Percentiles rank a stretch among this genome's conserved stretches.
Evolutionary conservation across 1,140 invertebrate genomes (phyloP).

Genomic region (Tribolium castaneum): DNA sequence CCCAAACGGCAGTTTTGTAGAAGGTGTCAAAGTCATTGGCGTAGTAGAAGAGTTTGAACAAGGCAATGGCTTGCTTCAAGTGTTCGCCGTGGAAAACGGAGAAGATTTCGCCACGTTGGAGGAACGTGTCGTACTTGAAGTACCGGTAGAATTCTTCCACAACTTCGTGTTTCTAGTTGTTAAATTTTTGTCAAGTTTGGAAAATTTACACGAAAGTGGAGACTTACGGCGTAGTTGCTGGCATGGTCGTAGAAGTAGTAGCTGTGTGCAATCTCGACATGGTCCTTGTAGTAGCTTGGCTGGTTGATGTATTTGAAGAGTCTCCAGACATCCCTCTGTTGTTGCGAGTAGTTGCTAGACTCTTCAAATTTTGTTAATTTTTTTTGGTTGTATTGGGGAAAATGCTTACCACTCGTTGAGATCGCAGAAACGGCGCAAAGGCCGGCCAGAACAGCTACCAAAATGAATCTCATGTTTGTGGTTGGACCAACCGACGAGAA

Average conservation of each 20-base stretch:
- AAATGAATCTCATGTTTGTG: slow-evolving; percentile 26
- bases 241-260: slow-evolving; percentile 65
- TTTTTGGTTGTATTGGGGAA: background rate
- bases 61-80: slow-evolving; percentile 67
- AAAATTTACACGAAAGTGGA: no score
- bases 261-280: slow-evolving; percentile 66
- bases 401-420: background rate
- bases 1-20: slow-evolving; percentile 74
- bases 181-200: no score
- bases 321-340: slow-evolving; percentile 70
- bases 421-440: slow-evolving; percentile 25
- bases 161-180: slow-evolving; percentile 55
- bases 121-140: slow-evolving; percentile 62
- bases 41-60: slow-evolving; percentile 72
- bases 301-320: slow-evolving; percentile 71
- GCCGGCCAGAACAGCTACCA: slow-evolving; percentile 12
- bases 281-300: slow-evolving; percentile 64
- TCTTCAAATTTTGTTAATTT: background rate
- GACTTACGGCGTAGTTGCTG: no score
- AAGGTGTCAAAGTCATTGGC: slow-evolving; percentile 75
- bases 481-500: slow-evolving; percentile 5
- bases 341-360: slow-evolving; percentile 50
- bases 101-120: slow-evolving; percentile 63
- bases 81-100: slow-evolving; percentile 67
- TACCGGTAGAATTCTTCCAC: slow-evolving; percentile 65